Base-by-base conservation (phyloP, 2,888 invertebrate species). In the Zaprionus lineosus region DNA sequence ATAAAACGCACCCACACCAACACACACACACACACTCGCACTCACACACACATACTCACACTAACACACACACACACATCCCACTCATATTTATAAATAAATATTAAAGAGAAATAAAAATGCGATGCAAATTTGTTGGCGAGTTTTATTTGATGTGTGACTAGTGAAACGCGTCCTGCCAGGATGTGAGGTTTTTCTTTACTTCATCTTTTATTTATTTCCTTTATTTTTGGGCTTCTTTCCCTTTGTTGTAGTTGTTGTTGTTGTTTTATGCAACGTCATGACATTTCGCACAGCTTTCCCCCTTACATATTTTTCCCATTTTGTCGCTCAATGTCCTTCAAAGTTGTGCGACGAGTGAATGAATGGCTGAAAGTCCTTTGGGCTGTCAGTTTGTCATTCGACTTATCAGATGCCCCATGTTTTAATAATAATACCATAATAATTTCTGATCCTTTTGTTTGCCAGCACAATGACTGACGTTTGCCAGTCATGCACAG, bases 21-120 rank as follows among this genome's bases (percentile, higher is more conserved):
- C 19, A 15, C 44, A 29, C 24, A 50, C 36, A 26, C 24, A 36
- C 41, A 47, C n/a, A 53, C 15, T 26, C 26, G 18, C 29, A 51
- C 19, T n/a, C n/a, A n/a, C n/a, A n/a, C n/a, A n/a, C n/a, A 37
- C 60, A 16, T 28, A 58, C n/a, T n/a, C n/a, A n/a, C n/a, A n/a
- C n/a, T n/a, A n/a, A n/a, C n/a, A n/a, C n/a, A n/a, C n/a, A 36
- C 0, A 37, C 19, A 43, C n/a, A 19, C 39, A 46, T 24, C n/a
- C n/a, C 19, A 15, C 15, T 2, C n/a, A 1, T 14, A 41, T 37
- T 48, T 47, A 59, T 63, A 67, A 66, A 76, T 69, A 74, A 68
- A 79, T 76, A 77, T 72, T 63, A 57, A 61, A 72, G 57, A 36
- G 39, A 63, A 71, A 74, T 56, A 60, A 75, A 74, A 74, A 74